Evolutionary conservation across 1,140 invertebrate genomes (phyloP).

Genomic region (Procambarus clarkii): DNA sequence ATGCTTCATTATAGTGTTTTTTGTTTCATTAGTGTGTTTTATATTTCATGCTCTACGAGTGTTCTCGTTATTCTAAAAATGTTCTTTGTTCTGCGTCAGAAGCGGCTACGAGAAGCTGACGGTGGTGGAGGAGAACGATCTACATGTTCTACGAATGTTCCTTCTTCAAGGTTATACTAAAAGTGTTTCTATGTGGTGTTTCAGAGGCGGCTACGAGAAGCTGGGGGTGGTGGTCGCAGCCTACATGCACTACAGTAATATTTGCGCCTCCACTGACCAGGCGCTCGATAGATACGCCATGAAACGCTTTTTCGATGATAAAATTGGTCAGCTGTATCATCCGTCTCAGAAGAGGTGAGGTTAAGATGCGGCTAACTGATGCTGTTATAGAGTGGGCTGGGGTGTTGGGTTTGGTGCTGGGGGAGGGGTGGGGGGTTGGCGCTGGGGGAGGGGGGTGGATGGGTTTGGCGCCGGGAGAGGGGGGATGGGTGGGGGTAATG

Average conservation of each 20-base stretch:
- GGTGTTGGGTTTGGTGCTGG: too few species aligned
- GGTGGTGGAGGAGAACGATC: too few species aligned
- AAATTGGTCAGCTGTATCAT: constrained; percentile 85
- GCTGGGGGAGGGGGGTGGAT: too few species aligned
- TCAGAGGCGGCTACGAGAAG: constrained; percentile 84
- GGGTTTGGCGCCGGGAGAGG: not conserved
- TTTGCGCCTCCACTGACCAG: constrained; percentile 91
- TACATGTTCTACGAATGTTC: too few species aligned
- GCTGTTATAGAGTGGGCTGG: too few species aligned
- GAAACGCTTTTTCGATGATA: constrained; percentile 92
- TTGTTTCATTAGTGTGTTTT: too few species aligned
- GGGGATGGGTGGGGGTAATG: not conserved
- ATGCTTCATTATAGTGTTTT: too few species aligned
- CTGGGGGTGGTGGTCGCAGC: constrained; percentile 91
- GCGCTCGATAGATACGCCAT: constrained; percentile 93
- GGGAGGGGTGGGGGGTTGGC: too few species aligned
- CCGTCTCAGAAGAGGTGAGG: constrained; percentile 91
- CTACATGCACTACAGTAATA: constrained; percentile 95
- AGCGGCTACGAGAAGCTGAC: too few species aligned
- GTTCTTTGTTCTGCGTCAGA: too few species aligned
- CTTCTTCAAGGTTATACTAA: not conserved
- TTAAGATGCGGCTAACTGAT: not conserved
- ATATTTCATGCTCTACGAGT: too few species aligned
- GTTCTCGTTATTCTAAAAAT: too few species aligned
- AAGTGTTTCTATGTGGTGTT: not conserved